These are phyloP conservation scores for Pteronotus mesoamericanus DNA, from an alignment of 2,797 vertebrate species.

Conservation along the genomic window DNA sequence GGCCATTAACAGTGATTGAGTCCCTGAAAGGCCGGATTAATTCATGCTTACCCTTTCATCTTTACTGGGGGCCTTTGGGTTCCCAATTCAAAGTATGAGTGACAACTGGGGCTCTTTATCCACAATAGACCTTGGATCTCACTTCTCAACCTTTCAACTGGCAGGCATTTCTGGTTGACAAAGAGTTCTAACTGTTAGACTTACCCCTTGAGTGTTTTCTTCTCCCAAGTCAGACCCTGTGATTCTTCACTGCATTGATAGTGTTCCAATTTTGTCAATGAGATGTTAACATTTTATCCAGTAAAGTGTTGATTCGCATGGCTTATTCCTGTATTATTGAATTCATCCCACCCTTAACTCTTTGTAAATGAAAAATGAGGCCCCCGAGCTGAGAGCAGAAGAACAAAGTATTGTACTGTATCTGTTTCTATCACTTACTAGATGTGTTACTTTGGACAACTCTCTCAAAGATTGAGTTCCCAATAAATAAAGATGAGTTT, in stretches of 20 bases:
- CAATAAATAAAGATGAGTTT: background rate
- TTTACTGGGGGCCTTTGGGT: background rate
- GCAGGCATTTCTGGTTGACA: background rate
- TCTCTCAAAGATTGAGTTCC: background rate
- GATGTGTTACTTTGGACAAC: background rate
- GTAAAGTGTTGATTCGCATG: background rate
- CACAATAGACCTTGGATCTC: background rate
- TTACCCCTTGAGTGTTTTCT: background rate
- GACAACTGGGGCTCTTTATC: background rate
- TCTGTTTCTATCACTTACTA: background rate
- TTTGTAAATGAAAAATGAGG: background rate
- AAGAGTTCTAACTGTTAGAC: background rate
- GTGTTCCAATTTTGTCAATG: background rate
- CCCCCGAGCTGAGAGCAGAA: background rate
- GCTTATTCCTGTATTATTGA: background rate
- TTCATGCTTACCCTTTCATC: background rate
- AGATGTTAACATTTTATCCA: background rate
- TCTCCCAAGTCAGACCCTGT: background rate
- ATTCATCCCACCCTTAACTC: background rate
- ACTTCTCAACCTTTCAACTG: background rate
- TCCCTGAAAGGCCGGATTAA: background rate
- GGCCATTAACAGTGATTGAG: background rate
- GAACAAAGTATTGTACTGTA: background rate
- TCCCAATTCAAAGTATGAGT: background rate
- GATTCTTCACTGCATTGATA: background rate